Base-by-base conservation (phyloP, 2,113 vertebrate species). In the Phylloscopus trochiloides region DNA sequence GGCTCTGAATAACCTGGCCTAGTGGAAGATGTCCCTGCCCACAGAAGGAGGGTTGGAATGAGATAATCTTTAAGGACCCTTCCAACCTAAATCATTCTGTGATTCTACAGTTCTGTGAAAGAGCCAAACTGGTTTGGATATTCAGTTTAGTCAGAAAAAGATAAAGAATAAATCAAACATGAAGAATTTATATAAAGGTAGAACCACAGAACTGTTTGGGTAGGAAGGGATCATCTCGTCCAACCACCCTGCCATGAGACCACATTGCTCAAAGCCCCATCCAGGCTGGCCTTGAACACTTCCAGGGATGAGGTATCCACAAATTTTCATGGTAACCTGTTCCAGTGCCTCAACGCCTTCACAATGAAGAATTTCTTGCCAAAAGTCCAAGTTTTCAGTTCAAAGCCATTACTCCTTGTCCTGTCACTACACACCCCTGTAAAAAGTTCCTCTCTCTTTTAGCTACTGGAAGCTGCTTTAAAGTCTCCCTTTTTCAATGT, bases 11-110 rank as follows among this genome's bases (percentile, higher is more conserved):
- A 75, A 25, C 13, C 34, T 20, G 25, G 52, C 18, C 43, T 14
- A 31, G 13, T 11, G 25, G 59, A 48, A 74, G 12, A n/a, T 21
- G 12, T 17, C 36, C 17, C 52, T 43, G 25, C 14, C 25, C 20
- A 40, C 1, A 26, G 71, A 31, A 67, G 36, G 16, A 29, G 13
- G 13, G 31, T 1, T 50, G 51, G 17, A 75, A 74, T 0, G 0
- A 67, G 36, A 34, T 16, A n/a, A 34, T 58, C 10, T 42, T 66
- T 20, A 58, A 50, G 20, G 36, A 14, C 17, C 15, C 26, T 75
- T 67, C 14, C 20, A 43, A 75, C 7, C 4, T 17, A 50, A 66
- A 66, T 42, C 3, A 66, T 75, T 48, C 24, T 29, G 31, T 42
- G 43, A 85, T 66, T 74, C 34, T 74, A 29, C 7, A 74, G 25